phyloP scores from a whole-genome alignment of 2,113 vertebrate genomes.

The Siphamia tubifer region DNA sequence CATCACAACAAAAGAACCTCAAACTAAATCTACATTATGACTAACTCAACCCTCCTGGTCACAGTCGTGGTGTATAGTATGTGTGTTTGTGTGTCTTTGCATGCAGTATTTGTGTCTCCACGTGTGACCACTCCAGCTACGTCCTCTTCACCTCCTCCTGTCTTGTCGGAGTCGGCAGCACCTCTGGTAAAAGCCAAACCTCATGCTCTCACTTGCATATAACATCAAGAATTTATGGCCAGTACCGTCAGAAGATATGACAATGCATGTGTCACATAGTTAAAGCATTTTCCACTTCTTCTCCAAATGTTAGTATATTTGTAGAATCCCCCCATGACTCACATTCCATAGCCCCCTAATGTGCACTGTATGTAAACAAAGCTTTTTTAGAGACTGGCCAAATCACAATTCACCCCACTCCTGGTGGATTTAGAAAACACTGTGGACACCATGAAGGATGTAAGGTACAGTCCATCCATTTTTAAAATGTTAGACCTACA shows the following conservation, averaged over 20 bases:
- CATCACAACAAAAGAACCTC: no score
- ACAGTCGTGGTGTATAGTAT: not conserved
- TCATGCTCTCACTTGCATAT: conserved; percentile 59
- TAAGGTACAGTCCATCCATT: no score
- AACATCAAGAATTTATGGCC: conserved; percentile 67
- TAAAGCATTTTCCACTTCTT: not conserved
- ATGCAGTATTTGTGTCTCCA: not conserved
- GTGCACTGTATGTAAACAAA: not conserved
- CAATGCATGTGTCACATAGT: conserved; percentile 6
- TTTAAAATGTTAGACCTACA: no score
- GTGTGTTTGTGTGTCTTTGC: not conserved
- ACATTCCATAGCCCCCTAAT: no score
- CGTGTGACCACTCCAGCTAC: not conserved
- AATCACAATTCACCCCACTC: no score
- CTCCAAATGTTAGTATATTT: not conserved
- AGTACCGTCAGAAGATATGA: conserved; percentile 48
- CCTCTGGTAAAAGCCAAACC: conserved; percentile 71
- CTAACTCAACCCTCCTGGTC: no score
- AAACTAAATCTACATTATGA: no score
- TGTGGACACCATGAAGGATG: no score
- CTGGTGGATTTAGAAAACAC: no score
- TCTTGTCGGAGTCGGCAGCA: conserved; percentile 58
- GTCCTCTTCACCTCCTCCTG: conserved; percentile 40
- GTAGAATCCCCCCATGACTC: no score
- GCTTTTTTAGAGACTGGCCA: not conserved